Evolutionary conservation across 2,797 vertebrate genomes (phyloP), one percentile per base, ranked within the genome.

Genomic region (Anas capensis): DNA sequence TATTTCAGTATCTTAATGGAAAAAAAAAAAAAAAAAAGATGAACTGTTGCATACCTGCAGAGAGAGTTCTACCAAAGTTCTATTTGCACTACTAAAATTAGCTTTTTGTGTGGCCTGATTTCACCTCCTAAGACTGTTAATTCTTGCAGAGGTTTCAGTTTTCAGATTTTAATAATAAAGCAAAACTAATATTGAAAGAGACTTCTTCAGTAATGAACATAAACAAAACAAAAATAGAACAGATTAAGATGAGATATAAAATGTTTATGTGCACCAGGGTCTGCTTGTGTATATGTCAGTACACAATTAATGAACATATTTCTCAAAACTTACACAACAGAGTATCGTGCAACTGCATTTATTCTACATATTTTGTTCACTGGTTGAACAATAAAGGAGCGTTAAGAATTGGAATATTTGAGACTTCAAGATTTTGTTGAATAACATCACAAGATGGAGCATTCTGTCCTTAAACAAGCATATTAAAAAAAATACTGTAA

Each of bases 161-260:
- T 64, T 77, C 56, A 68, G 31, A 49, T 80, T 77, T 70, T 49
- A 73, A 70, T 53, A 84, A 80, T 19, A 14, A n/a, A 77, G 31
- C 21, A 73, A n/a, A 70, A 70, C 14, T 38, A 62, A 79, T 10
- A 62, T 1, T 12, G 42, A 77, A 72, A 71, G 44, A 65, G 6
- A 6, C 1, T 2, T 26, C 16, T 69, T 91, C 61, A 15, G 60
- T 40, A 46, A 0, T 2, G 29, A 20, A 60, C 8, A 0, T 7
- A 78, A 71, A 14, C n/a, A 44, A 90, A 93, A 8, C 17, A 79
- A 65, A 72, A 88, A 58, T 8, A 69, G 44, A 9, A 73, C 1
- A 3, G 16, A 70, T 64, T 77, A 14, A 0, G 4, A 73, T 8
- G 16, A 0, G 5, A 73, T 8, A 62, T 6, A 31, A 87, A 72